phyloP scores from a whole-genome alignment of 2,113 vertebrate genomes.

The Vimba vimba region DNA sequence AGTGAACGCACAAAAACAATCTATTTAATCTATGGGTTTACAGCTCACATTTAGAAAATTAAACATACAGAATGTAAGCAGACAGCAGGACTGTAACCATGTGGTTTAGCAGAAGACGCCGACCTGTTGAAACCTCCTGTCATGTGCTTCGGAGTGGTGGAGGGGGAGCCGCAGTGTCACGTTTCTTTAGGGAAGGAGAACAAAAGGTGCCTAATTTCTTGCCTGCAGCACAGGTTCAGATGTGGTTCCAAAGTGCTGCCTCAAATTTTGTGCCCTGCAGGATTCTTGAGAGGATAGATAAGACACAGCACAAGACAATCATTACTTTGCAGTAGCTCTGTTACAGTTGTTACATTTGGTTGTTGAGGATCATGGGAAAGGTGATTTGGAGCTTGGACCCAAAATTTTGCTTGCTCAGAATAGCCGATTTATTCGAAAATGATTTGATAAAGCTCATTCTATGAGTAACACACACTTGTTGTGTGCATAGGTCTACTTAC shows the following conservation, averaged over 20 bases:
- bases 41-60: not conserved
- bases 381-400: constrained; percentile 37
- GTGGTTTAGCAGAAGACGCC: constrained; percentile 33
- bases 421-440: constrained; percentile 34
- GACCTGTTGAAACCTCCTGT: constrained; percentile 52
- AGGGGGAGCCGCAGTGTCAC: constrained; percentile 43
- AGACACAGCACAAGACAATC: constrained; percentile 55
- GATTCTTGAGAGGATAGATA: constrained; percentile 20
- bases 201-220: constrained; percentile 53
- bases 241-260: constrained; percentile 29
- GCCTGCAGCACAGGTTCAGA: constrained; percentile 40
- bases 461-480: not conserved
- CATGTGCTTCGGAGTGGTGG: constrained; percentile 1
- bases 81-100: constrained; percentile 29
- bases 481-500: not conserved
- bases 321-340: constrained; percentile 32
- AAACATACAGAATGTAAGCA: not conserved
- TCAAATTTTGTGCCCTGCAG: constrained; percentile 25
- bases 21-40: constrained; percentile 30
- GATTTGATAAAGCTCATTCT: constrained; percentile 33
- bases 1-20: constrained; percentile 3
- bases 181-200: constrained; percentile 52
- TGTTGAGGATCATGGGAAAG: constrained; percentile 61
- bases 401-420: constrained; percentile 63
- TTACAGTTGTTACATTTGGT: constrained; percentile 47